Conservation (phyloP, 1,140 invertebrate genomes). For the Brachionus paranguensis region DNA sequence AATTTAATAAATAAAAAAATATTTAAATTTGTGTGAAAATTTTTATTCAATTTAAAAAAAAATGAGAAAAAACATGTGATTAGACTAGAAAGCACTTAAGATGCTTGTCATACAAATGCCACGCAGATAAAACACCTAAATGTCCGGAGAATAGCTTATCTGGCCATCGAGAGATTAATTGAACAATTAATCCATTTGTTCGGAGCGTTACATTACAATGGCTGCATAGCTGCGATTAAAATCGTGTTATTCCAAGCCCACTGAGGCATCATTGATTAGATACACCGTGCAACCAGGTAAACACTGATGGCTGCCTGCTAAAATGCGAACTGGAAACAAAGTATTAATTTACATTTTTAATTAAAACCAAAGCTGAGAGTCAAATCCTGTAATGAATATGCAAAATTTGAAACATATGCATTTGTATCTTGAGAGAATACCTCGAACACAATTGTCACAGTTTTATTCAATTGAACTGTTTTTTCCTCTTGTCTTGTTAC, state of each 20-base stretch:
- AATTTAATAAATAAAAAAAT: too few relatives aligned
- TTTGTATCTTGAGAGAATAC: not conserved
- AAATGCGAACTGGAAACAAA: not conserved
- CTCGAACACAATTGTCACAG: slow-evolving; percentile 3
- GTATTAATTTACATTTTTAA: slow-evolving; percentile 33
- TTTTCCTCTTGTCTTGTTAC: not conserved
- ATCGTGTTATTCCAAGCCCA: slow-evolving; percentile 13
- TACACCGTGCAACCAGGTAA: slow-evolving; percentile 1
- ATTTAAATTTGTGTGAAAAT: too few relatives aligned
- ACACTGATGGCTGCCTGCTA: not conserved
- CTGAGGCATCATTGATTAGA: slow-evolving; percentile 18
- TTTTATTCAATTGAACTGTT: slow-evolving; percentile 6
- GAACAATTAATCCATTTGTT: slow-evolving; percentile 7
- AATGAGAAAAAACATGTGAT: not conserved
- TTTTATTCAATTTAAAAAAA: too few relatives aligned
- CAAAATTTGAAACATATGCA: slow-evolving; percentile 9
- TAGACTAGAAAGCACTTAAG: not conserved
- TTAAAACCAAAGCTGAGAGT: not conserved
- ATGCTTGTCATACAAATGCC: not conserved
- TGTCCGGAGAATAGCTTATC: not conserved
- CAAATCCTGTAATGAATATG: not conserved
- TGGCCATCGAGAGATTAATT: slow-evolving; percentile 7
- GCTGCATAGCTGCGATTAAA: not conserved
- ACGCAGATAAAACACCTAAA: slow-evolving; percentile 4
- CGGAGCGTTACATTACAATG: slow-evolving; percentile 12